Evolutionary conservation across 1,140 invertebrate genomes (phyloP), one percentile per base, ranked within the genome.

Genomic region (Zaprionus inermis): DNA sequence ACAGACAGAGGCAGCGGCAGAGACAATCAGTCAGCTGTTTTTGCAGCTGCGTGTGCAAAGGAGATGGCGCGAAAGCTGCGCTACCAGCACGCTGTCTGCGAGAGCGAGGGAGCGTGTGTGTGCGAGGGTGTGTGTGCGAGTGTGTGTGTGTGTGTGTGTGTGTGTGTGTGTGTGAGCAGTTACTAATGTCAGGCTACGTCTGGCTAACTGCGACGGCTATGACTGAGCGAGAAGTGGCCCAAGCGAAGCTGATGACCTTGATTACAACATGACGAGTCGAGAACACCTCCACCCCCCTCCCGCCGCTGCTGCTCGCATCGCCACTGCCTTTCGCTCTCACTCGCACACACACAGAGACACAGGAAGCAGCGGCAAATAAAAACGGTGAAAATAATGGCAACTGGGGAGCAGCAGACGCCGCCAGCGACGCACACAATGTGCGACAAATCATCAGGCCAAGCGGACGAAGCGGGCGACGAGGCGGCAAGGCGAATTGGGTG

Each of bases 121-220:
- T 46, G 57, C 32, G 32, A 34, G 18, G 57, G 63, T 41, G 11
- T n/a, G 38, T 56, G 49, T 52, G 38, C 30, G n/a, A n/a, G n/a
- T n/a, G n/a, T n/a, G n/a, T n/a, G 18, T 28, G 44, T 41, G 46
- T 56, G 60, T 56, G 66, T 36, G 16, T 22, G 22, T 32, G 52
- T 41, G 51, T 49, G 28, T 56, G 61, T 55, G 41, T 22, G 67
- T 76, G 76, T 82, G 59, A 76, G 80, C 64, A 76, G 72, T 76
- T 82, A 79, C 80, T 83, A 83, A 83, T 88, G 82, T 83, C 76
- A 81, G 79, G 38, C 36, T 28, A 38, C 80, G 84, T 84, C 83
- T 88, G 84, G 80, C 84, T 84, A 89, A 88, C 84, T 84, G 85
- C 70, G 83, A 84, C 77, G 72, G 83, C 83, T 89, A 71, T 77